phyloP scores from a whole-genome alignment of 2,888 invertebrate genomes.

The Epistrophe eligans region DNA sequence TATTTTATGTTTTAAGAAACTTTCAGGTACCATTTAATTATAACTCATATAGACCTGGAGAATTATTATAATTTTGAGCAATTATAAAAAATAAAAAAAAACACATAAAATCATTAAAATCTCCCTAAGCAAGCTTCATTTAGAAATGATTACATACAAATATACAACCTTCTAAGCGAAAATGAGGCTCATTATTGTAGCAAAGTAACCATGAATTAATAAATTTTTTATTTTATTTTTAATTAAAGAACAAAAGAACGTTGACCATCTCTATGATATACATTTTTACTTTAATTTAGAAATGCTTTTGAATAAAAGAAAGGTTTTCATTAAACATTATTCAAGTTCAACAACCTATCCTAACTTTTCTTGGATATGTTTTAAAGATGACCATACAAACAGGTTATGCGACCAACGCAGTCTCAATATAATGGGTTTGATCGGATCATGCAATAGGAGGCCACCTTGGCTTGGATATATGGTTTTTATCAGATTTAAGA shows the following conservation, averaged over 20 bases:
- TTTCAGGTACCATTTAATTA: too few species aligned
- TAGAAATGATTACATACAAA: too few species aligned
- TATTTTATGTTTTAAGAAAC: too few species aligned
- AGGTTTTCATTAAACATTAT: neutral
- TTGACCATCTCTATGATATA: neutral
- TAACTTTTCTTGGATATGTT: neutral
- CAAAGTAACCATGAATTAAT: neutral
- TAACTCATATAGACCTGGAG: too few species aligned
- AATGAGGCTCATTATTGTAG: neutral
- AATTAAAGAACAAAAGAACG: neutral
- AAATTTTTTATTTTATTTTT: neutral
- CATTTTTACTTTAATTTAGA: neutral
- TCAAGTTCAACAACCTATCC: conserved; percentile 5
- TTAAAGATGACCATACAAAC: neutral
- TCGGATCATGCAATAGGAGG: neutral
- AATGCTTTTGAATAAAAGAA: neutral
- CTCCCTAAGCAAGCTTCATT: too few species aligned
- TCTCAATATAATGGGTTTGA: neutral
- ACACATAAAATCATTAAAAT: too few species aligned
- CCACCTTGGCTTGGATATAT: neutral
- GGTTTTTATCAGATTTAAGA: neutral
- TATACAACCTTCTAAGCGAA: too few species aligned
- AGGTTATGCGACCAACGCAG: neutral
- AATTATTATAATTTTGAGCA: too few species aligned
- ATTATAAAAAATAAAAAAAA: too few species aligned